Evolutionary conservation across 2,888 invertebrate species (phyloP), one percentile per base, ranked within the genome.

Genomic region (Miltochrista miniata): DNA sequence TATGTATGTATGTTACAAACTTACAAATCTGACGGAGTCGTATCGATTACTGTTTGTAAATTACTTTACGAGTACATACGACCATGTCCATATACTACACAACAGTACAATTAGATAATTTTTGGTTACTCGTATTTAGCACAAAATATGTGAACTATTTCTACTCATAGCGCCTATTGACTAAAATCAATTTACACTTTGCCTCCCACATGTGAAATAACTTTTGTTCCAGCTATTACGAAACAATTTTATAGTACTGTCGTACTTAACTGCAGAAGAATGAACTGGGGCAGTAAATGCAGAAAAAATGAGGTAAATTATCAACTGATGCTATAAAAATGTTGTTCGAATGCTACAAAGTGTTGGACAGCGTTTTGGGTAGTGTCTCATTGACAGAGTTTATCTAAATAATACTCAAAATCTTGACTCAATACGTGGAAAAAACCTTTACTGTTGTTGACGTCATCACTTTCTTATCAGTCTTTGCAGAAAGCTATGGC

Each of bases 241-340:
- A 39, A 53, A 47, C 10, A 38, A 39, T 55, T 64, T 64, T 62
- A 60, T 62, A 34, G 15, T 13, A 24, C 13, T 34, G 42, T 52
- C 30, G 36, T 36, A 34, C 44, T 49, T 49, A 51, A 52, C 34
- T 7, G 11, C 38, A 53, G 37, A 39, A 2, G 35, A 41, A 45
- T 56, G 31, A 56, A 45, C 45, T 55, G 52, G 35, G 47, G 45
- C 47, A 46, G 48, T 54, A 57, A 56, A 41, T 62, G 56, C 48
- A 56, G 45, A 71, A 74, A 71, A 68, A 71, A 70, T 60, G 53
- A 68, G 65, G 42, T 43, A 60, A 68, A 63, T 65, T 62, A 70
- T 76, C 70, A 71, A 73, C 72, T 68, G 60, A 61, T 63, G 67
- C 68, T 73, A 76, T 81, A 81, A 82, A 80, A 76, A 69, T 66